Evolutionary conservation across 2,113 vertebrate species (phyloP).

Genomic region (Thryonomys swinderianus): DNA sequence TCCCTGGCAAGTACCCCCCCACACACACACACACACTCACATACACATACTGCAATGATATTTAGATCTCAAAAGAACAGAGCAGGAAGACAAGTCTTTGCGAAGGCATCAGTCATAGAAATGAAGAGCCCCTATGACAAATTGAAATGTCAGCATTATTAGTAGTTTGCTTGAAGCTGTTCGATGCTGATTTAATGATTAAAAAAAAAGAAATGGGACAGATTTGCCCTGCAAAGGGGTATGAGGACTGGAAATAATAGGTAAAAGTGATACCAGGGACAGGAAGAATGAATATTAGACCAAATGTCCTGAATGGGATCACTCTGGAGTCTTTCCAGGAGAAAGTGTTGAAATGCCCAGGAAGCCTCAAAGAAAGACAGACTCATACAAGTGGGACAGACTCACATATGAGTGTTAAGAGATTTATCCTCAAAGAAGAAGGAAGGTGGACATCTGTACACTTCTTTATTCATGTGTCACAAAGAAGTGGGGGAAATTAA

Average conservation of each 20-base stretch:
- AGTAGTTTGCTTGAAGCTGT: conserved; percentile 60
- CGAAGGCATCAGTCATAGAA: conserved; percentile 50
- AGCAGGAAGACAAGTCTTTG: conserved; percentile 3
- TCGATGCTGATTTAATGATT: conserved; percentile 51
- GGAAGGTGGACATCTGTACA: not conserved
- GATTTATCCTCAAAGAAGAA: not conserved
- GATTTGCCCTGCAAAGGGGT: conserved; percentile 15
- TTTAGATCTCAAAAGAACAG: conserved; percentile 59
- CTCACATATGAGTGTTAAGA: not conserved
- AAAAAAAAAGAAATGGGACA: conserved; percentile 28
- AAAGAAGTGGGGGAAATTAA: not conserved
- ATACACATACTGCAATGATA: conserved; percentile 38
- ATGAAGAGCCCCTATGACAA: conserved; percentile 55
- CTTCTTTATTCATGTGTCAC: not conserved
- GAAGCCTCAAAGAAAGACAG: not conserved
- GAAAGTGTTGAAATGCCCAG: not conserved
- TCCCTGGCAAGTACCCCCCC: not conserved
- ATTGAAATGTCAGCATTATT: conserved; percentile 77
- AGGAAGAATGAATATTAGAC: not conserved
- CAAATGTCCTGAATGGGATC: not conserved
- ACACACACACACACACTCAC: no score
- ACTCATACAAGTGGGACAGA: no score
- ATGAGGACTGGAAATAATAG: not conserved
- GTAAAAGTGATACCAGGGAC: not conserved
- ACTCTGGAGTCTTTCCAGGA: not conserved